A percentile compares a stretch with the other conserved stretches of the same genome.
Evolutionary conservation across 2,113 vertebrate species (phyloP).

Genomic region (Equus quagga): DNA sequence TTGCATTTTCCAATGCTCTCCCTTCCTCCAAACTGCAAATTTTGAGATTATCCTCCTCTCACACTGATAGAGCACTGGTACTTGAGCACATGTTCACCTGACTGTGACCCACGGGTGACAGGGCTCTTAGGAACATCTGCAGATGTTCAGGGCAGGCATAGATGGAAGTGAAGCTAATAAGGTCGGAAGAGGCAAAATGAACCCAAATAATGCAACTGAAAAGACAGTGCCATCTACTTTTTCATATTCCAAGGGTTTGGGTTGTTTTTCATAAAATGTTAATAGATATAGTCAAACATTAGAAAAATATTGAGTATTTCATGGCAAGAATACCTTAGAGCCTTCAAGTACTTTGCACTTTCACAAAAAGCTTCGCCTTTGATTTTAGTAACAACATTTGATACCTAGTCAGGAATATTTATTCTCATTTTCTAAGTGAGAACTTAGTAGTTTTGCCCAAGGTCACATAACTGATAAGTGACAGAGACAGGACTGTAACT

Average conservation of each 20-base stretch:
- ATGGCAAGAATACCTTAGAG: neutral
- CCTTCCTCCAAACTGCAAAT: neutral
- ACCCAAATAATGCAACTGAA: neutral
- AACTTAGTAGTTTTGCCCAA: constrained; percentile 9
- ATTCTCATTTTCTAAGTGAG: constrained; percentile 3
- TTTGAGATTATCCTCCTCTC: neutral
- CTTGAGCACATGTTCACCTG: no score
- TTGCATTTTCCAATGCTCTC: neutral
- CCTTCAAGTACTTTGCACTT: neutral
- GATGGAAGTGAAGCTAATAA: neutral
- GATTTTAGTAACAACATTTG: constrained; percentile 22
- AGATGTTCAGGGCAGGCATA: neutral
- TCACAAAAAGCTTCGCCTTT: neutral
- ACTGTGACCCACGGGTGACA: neutral
- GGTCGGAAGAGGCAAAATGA: neutral
- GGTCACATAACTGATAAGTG: neutral
- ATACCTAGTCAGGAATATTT: neutral
- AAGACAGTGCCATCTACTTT: neutral
- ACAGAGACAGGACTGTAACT: neutral
- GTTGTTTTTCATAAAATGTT: neutral
- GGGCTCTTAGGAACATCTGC: neutral
- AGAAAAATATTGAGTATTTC: neutral
- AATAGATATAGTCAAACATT: neutral
- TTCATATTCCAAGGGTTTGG: neutral
- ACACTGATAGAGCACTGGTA: no score